phyloP scores from a whole-genome alignment of 2,888 invertebrate species.

The Sphaerophoria taeniata region DNA sequence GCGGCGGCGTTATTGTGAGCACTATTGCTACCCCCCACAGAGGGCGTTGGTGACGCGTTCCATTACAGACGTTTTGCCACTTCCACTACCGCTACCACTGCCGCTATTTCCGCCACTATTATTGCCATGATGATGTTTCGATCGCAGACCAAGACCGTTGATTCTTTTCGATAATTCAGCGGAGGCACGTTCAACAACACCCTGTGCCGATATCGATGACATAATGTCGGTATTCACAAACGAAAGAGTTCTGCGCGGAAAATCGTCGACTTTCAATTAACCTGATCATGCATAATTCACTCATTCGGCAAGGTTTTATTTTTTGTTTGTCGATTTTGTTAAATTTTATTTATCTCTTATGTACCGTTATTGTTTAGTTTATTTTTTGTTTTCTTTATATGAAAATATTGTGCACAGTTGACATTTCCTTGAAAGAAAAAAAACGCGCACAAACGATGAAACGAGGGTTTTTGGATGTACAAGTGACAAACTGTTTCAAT shows the following conservation, averaged over 20 bases:
- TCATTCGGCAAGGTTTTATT: constrained; percentile 69
- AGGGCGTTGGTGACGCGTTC: constrained; percentile 94
- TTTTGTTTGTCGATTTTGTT: not conserved
- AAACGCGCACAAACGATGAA: not conserved
- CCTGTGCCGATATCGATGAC: constrained; percentile 94
- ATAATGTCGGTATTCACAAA: constrained; percentile 81
- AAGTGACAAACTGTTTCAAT: constrained; percentile 14
- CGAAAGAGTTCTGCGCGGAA: constrained; percentile 46
- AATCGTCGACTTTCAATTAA: constrained; percentile 29
- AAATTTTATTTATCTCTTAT: not conserved
- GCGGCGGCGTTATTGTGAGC: constrained; percentile 76
- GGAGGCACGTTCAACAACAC: constrained; percentile 95
- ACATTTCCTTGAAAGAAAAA: constrained; percentile 42
- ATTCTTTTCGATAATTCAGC: constrained; percentile 95
- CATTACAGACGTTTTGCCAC: constrained; percentile 88
- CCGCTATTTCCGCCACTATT: constrained; percentile 77
- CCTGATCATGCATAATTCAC: constrained; percentile 67
- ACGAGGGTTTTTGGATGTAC: constrained; percentile 2
- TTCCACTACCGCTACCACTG: constrained; percentile 82
- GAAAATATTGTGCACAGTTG: constrained; percentile 42
- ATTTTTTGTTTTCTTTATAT: constrained; percentile 16
- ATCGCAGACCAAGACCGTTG: constrained; percentile 90
- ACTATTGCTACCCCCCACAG: constrained; percentile 87
- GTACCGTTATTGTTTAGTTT: constrained; percentile 22
- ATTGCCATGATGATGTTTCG: constrained; percentile 84